Evolutionary conservation across 2,888 invertebrate species (phyloP).

Genomic region (Furcula furcula): DNA sequence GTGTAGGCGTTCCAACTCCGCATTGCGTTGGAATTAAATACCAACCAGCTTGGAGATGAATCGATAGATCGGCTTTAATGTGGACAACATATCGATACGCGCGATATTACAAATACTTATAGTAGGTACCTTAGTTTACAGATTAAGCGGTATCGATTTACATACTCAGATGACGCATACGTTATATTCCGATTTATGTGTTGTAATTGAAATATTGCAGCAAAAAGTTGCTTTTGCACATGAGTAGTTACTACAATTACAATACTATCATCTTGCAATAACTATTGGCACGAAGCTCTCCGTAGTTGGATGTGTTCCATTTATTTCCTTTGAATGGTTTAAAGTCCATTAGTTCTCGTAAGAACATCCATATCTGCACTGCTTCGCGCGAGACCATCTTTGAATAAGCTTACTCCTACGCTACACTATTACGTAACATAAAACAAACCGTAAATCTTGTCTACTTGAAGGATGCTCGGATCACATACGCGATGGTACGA

Average conservation of each 20-base stretch:
- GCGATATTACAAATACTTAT: no score
- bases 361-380: constrained; percentile 9
- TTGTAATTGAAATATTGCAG: constrained; percentile 11
- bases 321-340: constrained; percentile 12
- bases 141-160: constrained; percentile 19
- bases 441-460: constrained; percentile 37
- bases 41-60: constrained; percentile 19
- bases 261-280: constrained; percentile 11
- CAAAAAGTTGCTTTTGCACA: constrained; percentile 10
- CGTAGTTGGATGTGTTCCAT: constrained; percentile 14
- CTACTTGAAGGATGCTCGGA: constrained; percentile 36
- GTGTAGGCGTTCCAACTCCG: constrained; percentile 28
- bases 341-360: constrained; percentile 1
- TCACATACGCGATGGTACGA: constrained; percentile 59
- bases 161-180: constrained; percentile 9
- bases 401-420: constrained; percentile 10
- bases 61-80: constrained; percentile 21
- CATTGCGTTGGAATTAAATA: constrained; percentile 28
- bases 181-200: constrained; percentile 12
- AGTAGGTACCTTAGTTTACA: constrained; percentile 12
- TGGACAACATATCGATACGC: constrained; percentile 13
- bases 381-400: constrained; percentile 2
- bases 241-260: no score
- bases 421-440: constrained; percentile 17
- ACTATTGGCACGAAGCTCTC: constrained; percentile 16